Evolutionary conservation across 2,888 invertebrate genomes (phyloP).

Genomic region (Crocallis elinguaria): DNA sequence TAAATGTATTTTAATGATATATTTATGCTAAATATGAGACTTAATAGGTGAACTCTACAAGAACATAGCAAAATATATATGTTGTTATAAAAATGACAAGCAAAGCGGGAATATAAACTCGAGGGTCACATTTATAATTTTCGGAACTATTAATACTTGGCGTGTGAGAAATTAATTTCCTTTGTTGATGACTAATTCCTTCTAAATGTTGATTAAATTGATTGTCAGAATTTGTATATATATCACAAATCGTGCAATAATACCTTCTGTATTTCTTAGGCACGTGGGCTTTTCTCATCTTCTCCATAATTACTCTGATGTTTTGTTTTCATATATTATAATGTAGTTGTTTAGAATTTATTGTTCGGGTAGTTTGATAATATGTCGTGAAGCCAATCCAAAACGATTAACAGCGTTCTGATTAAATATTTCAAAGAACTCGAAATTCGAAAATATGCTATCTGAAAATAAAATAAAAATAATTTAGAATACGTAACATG

Average conservation of each 20-base stretch:
- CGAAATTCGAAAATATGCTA: background rate
- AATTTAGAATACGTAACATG: background rate
- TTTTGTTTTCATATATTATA: background rate
- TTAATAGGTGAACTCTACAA: conserved; percentile 46
- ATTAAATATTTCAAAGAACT: background rate
- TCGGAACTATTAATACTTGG: conserved; percentile 46
- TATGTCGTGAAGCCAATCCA: too few relatives aligned
- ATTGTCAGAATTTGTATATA: conserved; percentile 72
- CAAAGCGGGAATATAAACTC: conserved; percentile 62
- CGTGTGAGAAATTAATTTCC: conserved; percentile 51
- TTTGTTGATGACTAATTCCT: conserved; percentile 71
- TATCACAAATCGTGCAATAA: conserved; percentile 65
- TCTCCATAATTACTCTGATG: conserved; percentile 31
- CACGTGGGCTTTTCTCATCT: conserved; percentile 36
- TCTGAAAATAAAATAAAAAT: background rate
- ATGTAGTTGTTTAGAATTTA: too few relatives aligned
- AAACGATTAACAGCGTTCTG: too few relatives aligned
- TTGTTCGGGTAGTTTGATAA: too few relatives aligned
- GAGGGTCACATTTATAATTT: conserved; percentile 52
- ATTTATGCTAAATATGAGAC: conserved; percentile 48
- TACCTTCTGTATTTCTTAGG: conserved; percentile 58
- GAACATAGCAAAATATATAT: conserved; percentile 64
- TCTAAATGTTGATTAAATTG: conserved; percentile 76
- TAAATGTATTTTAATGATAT: conserved; percentile 64
- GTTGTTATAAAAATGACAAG: conserved; percentile 60